phyloP scores from a whole-genome alignment of 1,140 invertebrate species.

The Stenopsyche tienmushanensis region DNA sequence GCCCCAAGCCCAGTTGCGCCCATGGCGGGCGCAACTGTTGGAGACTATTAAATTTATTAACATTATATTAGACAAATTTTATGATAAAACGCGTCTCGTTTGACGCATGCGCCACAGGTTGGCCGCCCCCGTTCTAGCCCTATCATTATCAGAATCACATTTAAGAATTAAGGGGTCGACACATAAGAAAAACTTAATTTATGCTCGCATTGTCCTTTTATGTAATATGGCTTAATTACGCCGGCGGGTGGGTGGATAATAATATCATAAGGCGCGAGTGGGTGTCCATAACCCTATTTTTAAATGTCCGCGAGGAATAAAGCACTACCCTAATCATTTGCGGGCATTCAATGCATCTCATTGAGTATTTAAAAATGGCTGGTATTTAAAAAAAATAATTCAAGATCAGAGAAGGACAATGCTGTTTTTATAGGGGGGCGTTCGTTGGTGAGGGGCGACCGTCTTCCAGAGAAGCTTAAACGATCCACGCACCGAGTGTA shows the following conservation, averaged over 20 bases:
- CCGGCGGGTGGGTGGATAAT: constrained; percentile 8
- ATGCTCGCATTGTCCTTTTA: constrained; percentile 17
- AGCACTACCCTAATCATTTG: too few species aligned
- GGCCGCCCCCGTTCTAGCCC: too few species aligned
- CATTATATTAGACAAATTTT: not conserved
- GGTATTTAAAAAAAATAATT: not conserved
- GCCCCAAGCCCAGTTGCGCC: too few species aligned
- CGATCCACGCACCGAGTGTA: not conserved
- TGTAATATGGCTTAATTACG: constrained; percentile 17
- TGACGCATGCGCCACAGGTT: too few species aligned
- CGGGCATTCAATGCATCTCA: not conserved
- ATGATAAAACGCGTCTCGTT: not conserved
- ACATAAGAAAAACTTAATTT: constrained; percentile 9
- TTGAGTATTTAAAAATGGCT: not conserved
- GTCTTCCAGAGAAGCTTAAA: not conserved
- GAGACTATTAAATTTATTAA: not conserved
- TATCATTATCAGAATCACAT: not conserved
- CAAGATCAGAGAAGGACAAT: not conserved
- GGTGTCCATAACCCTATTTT: not conserved
- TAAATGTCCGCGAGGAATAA: not conserved
- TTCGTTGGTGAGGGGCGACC: too few species aligned
- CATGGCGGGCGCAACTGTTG: too few species aligned
- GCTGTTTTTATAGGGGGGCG: not conserved
- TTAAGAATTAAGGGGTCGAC: not conserved
- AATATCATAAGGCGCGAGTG: not conserved